Base-by-base conservation (phyloP, 2,113 vertebrate genomes). In the Riparia riparia region DNA sequence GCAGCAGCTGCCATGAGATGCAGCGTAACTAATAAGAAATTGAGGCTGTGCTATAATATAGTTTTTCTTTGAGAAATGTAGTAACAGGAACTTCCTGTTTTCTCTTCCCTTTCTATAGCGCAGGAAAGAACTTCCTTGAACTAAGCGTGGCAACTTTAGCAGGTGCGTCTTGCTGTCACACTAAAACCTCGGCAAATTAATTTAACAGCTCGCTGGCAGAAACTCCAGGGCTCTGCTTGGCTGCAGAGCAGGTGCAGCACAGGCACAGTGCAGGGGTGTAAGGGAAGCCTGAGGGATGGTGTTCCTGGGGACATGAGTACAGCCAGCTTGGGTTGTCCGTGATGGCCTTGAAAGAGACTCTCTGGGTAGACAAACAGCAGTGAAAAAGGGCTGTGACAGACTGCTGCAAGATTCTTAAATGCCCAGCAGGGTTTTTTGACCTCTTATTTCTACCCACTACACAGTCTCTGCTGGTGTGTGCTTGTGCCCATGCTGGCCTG, bases 111-210 rank as follows among this genome's bases (percentile, higher is more conserved):
- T 21, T 91, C 91, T 97, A 20, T 45, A 98, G 98, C 85, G 72
- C 65, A 31, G 82, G 95, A 79, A 83, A 53, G 10, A 61, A 45
- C 45, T 50, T 85, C 19, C 86, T 58, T 66, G 92, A 95, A 76
- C 13, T 25, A 12, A 98, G 73, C 63, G 4, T 90, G 95, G 92
- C 53, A 84, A 65, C 93, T 54, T 78, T 97, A 73, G 90, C 97
- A 92, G 98, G 98, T 98, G 86, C n/a, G 93, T 94, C 19, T 95
- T 90, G 22, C 57, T 58, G 31, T 69, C 42, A 61, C n/a, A 24
- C 22, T 74, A 56, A 80, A 93, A 73, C 47, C 47, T 5, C 6
- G 54, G 54, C 14, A 72, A 53, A 56, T 29, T 19, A 17, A 56
- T 58, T 70, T 53, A 86, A 73, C 1, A 13, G 28, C 28, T n/a